Conservation (phyloP, 2,113 vertebrate species). For the Craseonycteris thonglongyai region DNA sequence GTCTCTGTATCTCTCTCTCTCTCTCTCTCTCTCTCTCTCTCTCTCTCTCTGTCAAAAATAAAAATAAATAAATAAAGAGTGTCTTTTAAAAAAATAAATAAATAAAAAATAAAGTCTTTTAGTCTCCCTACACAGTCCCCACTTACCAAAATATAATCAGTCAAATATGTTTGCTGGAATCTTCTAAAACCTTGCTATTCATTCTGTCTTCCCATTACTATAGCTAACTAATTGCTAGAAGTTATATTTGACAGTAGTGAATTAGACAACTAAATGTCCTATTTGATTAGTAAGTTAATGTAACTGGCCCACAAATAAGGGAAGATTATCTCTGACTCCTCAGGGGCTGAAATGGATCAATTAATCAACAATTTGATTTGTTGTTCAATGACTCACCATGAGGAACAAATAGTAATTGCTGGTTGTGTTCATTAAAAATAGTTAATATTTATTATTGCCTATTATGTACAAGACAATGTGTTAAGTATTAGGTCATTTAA, state of each 20-base stretch:
- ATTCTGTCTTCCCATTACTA: neutral
- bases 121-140: neutral
- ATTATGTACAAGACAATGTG: neutral
- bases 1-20: no score
- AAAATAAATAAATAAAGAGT: no score
- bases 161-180: neutral
- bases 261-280: neutral
- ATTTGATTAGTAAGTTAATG: neutral
- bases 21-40: no score
- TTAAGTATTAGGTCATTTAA: neutral
- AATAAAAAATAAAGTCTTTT: neutral
- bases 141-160: neutral
- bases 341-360: neutral
- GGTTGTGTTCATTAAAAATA: neutral
- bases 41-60: no score
- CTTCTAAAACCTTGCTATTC: neutral
- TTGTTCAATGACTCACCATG: neutral
- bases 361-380: constrained; percentile 16
- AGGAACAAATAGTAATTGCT: neutral
- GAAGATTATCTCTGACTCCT: neutral
- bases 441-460: constrained; percentile 5
- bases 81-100: no score
- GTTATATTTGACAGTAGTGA: neutral
- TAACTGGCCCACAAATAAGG: neutral
- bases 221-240: neutral